Evolutionary conservation across 2,113 vertebrate genomes (phyloP).

Genomic region (Leucoraja erinaceus): DNA sequence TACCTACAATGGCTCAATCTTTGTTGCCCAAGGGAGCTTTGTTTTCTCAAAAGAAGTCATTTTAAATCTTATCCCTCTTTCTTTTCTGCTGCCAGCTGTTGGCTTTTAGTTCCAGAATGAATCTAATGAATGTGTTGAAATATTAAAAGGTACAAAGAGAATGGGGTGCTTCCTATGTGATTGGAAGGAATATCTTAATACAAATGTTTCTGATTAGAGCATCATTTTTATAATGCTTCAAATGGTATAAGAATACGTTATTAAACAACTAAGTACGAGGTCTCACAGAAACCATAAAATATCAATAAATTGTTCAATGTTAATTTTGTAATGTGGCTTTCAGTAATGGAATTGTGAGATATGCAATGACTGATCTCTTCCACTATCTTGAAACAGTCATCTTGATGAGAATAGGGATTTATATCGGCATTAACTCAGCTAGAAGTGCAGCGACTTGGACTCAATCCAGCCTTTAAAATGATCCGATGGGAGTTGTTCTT

Average conservation of each 20-base stretch:
- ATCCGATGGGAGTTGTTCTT: constrained; percentile 59
- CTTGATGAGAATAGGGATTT: constrained; percentile 65
- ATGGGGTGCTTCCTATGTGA: not conserved
- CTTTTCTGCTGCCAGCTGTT: not conserved
- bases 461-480: constrained; percentile 53
- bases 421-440: constrained; percentile 57
- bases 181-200: not conserved
- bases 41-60: not conserved
- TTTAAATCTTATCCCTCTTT: constrained; percentile 6
- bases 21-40: not conserved
- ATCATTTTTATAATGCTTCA: not conserved
- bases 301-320: constrained; percentile 46
- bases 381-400: constrained; percentile 53
- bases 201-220: not conserved
- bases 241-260: not conserved
- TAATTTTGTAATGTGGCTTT: constrained; percentile 50
- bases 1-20: not conserved
- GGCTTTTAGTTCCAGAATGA: not conserved
- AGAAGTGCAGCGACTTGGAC: constrained; percentile 56
- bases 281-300: constrained; percentile 45
- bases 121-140: constrained; percentile 22
- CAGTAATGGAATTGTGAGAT: constrained; percentile 54
- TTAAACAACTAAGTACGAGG: not conserved
- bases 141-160: not conserved
- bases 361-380: constrained; percentile 54